Evolutionary conservation across 1,140 invertebrate genomes (phyloP), one percentile per base, ranked within the genome.

Genomic region (Tenebrio molitor): DNA sequence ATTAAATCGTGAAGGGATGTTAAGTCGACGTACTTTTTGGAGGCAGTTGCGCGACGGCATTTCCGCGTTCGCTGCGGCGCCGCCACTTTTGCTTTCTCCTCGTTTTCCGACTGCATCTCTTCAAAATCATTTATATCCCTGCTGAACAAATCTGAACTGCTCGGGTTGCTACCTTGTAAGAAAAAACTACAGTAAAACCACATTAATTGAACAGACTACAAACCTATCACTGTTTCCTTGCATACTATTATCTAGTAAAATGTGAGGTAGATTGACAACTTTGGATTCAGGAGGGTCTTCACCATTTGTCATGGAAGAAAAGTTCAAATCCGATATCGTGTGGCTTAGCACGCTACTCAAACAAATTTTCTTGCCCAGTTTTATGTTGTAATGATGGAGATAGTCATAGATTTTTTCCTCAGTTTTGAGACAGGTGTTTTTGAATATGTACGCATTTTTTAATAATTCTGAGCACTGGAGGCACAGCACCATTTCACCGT

Each of bases 361-460:
- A 58, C 23, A 14, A 29, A 58, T 58, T 58, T 58, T 25, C 29
- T 25, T 29, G 2, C 50, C 50, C 7, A 58, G 12, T 29, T 29
- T 58, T 14, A 58, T 58, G 12, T 58, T 29, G 50, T 29, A 29
- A 7, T 29, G 10, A 1, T 29, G 21, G 2, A 58, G 15, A 25
- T 58, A 58, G 15, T 58, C 50, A 29, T 58, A 58, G 14, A 58
- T 58, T 29, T 25, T 29, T 29, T 25, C 23, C 14, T 58, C 50
- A 3, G 50, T 58, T 16, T 58, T 25, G 12, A 58, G 15, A 17
- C 50, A 58, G 7, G 6, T 29, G 12, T 58, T 25, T 58, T 29
- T 58, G n/a, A 58, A 58, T 6, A 15, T 25, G 12, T 58, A 58
- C 12, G 50, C 50, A 21, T 14, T 33, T 29, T 34, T 58, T 14